Conservation (phyloP, 2,113 vertebrate genomes). For the Mus pahari region DNA sequence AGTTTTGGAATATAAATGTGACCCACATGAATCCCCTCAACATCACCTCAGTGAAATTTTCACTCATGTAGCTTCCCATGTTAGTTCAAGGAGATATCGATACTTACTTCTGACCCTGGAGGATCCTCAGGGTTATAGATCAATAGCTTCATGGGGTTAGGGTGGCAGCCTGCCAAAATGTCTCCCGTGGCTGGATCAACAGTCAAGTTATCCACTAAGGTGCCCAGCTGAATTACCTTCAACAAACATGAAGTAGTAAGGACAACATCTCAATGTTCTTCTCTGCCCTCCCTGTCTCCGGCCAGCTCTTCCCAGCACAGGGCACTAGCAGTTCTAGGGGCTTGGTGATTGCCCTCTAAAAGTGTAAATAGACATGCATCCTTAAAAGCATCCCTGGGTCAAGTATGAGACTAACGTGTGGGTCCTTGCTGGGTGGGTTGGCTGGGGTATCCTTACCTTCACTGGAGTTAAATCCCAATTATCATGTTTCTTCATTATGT, state of each 20-base stretch:
- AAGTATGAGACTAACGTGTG: neutral
- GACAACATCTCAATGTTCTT: neutral
- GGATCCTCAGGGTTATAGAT: slow-evolving; percentile 85
- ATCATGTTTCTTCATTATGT: slow-evolving; percentile 90
- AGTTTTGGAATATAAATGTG: neutral
- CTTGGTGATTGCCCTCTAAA: neutral
- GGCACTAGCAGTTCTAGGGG: neutral
- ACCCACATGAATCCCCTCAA: neutral
- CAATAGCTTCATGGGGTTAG: slow-evolving; percentile 88
- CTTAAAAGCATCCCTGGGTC: neutral
- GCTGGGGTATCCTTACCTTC: slow-evolving; percentile 89
- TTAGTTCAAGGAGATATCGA: neutral
- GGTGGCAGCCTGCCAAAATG: slow-evolving; percentile 93
- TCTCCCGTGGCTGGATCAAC: slow-evolving; percentile 92
- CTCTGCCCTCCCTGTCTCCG: neutral
- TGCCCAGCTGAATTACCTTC: slow-evolving; percentile 89
- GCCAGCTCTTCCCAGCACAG: neutral
- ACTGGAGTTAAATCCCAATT: slow-evolving; percentile 87
- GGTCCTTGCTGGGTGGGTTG: neutral
- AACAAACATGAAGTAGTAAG: slow-evolving; percentile 27
- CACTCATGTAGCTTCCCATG: neutral
- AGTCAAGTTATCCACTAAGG: slow-evolving; percentile 91
- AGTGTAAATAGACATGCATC: neutral
- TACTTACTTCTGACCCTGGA: slow-evolving; percentile 95
- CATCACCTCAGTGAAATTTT: neutral